Percentiles rank a stretch among this genome's conserved stretches.
Evolutionary conservation across 2,797 vertebrate species (phyloP).

Genomic region (Sebastes nivosus): DNA sequence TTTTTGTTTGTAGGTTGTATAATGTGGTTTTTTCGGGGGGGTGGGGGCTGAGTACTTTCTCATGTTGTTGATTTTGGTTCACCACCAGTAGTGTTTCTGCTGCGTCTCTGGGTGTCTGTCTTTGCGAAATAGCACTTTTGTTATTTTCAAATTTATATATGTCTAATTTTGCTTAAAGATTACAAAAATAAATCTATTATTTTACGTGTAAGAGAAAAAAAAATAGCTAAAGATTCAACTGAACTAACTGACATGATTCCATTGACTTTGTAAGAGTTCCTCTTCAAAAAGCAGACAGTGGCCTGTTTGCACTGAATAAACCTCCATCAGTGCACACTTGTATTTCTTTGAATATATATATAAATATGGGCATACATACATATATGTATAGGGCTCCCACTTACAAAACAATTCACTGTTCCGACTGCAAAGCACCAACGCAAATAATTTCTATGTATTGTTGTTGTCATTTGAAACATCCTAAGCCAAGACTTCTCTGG

Average conservation of each 20-base stretch:
- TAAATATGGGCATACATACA: slow-evolving; percentile 87
- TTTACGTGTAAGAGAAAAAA: slow-evolving; percentile 87
- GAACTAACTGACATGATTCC: slow-evolving; percentile 89
- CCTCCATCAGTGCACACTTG: slow-evolving; percentile 81
- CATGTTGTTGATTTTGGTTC: slow-evolving; percentile 79
- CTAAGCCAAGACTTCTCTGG: slow-evolving; percentile 65
- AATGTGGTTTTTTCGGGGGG: slow-evolving; percentile 43
- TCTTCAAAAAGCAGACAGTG: slow-evolving; percentile 80
- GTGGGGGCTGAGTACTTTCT: slow-evolving; percentile 62
- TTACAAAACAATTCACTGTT: slow-evolving; percentile 53
- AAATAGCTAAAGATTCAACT: slow-evolving; percentile 85
- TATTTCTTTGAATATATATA: slow-evolving; percentile 86
- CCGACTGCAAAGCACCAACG: slow-evolving; percentile 60
- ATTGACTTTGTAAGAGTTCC: slow-evolving; percentile 84
- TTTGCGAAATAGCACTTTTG: slow-evolving; percentile 86
- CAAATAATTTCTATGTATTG: slow-evolving; percentile 63
- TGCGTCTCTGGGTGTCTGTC: slow-evolving; percentile 84
- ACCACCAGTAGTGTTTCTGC: slow-evolving; percentile 82
- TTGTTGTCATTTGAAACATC: slow-evolving; percentile 68
- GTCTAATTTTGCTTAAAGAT: slow-evolving; percentile 89
- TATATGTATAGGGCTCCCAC: slow-evolving; percentile 86
- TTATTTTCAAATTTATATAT: slow-evolving; percentile 85
- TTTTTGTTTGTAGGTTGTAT: slow-evolving; percentile 70
- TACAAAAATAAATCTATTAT: slow-evolving; percentile 87
- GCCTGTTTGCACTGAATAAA: slow-evolving; percentile 85